Conservation (phyloP, 1,140 invertebrate genomes). For the Atta cephalotes region DNA sequence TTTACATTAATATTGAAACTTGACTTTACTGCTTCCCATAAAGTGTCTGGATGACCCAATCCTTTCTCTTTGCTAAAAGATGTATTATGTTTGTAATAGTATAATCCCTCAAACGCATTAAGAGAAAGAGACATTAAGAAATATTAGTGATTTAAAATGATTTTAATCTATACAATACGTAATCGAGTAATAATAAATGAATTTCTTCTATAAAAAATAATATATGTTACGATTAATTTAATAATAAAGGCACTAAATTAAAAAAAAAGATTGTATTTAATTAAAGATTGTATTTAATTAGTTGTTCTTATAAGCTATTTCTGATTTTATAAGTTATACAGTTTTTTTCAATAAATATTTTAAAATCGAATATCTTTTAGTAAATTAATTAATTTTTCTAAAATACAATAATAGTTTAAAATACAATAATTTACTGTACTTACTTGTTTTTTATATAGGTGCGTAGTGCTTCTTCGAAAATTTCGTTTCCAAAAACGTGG, state of each 20-base stretch:
- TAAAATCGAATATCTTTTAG: neutral
- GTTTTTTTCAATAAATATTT: conserved; percentile 3
- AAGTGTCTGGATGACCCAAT: conserved; percentile 87
- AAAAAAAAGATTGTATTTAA: neutral
- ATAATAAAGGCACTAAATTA: neutral
- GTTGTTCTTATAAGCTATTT: neutral
- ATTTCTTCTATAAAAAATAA: neutral
- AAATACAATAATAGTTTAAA: conserved; percentile 3
- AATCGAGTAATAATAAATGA: neutral
- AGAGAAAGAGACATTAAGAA: neutral
- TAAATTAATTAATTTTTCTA: neutral
- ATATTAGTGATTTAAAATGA: neutral
- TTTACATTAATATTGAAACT: conserved; percentile 76
- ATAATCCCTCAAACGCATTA: neutral
- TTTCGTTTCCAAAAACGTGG: conserved; percentile 89
- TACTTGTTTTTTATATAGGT: conserved; percentile 87
- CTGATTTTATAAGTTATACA: neutral
- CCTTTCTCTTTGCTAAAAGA: conserved; percentile 21
- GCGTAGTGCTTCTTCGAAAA: conserved; percentile 88
- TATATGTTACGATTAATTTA: neutral
- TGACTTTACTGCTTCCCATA: conserved; percentile 88
- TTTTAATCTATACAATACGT: neutral
- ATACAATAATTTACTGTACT: conserved; percentile 63
- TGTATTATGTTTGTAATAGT: neutral
- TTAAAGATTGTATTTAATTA: no score